A percentile compares a stretch with the other conserved stretches of the same genome.
Evolutionary conservation across 2,113 vertebrate genomes (phyloP).

Genomic region (Carlito syrichta): DNA sequence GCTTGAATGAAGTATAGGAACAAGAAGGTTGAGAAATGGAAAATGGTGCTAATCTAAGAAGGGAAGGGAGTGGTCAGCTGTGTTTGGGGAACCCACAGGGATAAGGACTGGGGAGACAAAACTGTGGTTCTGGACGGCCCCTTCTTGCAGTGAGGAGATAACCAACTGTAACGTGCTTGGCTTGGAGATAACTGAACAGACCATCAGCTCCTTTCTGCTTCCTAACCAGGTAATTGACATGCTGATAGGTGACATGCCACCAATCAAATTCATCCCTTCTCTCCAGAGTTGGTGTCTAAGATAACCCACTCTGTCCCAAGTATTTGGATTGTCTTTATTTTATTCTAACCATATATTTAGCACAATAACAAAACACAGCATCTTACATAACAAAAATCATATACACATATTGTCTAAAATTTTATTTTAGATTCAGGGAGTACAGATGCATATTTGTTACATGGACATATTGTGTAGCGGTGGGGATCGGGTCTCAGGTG

Average conservation of each 20-base stretch:
- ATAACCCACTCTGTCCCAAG: conserved; percentile 5
- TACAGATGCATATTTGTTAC: no score
- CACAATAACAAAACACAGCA: conserved; percentile 26
- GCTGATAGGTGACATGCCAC: not conserved
- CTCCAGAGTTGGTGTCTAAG: conserved; percentile 45
- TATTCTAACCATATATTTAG: conserved; percentile 56
- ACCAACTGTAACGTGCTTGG: not conserved
- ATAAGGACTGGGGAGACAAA: rapidly evolving
- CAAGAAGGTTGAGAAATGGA: not conserved
- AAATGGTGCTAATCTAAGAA: no score
- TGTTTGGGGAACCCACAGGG: rapidly evolving
- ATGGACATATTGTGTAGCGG: no score
- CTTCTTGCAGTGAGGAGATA: not conserved
- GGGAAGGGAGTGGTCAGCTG: not conserved
- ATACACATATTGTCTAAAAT: no score
- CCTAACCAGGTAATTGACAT: not conserved
- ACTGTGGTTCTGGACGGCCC: not conserved
- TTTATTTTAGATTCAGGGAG: no score
- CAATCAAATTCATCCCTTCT: conserved; percentile 5
- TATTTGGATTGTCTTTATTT: conserved; percentile 67
- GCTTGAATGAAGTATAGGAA: not conserved
- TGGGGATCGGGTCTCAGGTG: no score
- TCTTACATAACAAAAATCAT: conserved; percentile 65
- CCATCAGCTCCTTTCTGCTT: not conserved
- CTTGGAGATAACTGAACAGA: not conserved